Evolutionary conservation across 2,888 invertebrate genomes (phyloP).

Genomic region (Ectemnius continuus): DNA sequence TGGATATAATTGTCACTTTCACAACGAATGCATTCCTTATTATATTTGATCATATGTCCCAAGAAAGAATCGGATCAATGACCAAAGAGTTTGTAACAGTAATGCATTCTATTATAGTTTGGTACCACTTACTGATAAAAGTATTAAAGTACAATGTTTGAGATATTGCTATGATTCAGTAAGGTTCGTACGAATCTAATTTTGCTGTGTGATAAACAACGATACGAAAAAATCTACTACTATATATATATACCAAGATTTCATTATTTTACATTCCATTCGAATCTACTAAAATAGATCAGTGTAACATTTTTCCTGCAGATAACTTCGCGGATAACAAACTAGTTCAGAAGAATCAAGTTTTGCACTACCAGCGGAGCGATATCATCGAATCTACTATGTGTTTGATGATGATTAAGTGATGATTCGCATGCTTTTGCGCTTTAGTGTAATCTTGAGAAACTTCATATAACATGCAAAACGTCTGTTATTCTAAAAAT

Average conservation of each 20-base stretch:
- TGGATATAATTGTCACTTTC: constrained; percentile 47
- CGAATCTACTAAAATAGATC: constrained; percentile 7
- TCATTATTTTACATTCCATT: constrained; percentile 8
- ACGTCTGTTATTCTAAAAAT: constrained; percentile 25
- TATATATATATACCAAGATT: constrained; percentile 6
- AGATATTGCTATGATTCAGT: not conserved
- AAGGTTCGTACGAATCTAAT: constrained; percentile 18
- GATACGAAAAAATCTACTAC: not conserved
- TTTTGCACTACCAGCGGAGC: constrained; percentile 27
- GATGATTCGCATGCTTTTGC: constrained; percentile 3
- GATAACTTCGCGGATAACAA: constrained; percentile 4
- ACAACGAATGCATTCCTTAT: constrained; percentile 33
- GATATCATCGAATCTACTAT: constrained; percentile 15
- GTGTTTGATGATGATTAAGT: constrained; percentile 10
- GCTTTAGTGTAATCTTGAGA: constrained; percentile 17
- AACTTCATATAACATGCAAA: constrained; percentile 8
- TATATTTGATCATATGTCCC: constrained; percentile 21
- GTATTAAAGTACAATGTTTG: constrained; percentile 4
- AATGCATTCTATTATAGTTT: constrained; percentile 5
- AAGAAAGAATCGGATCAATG: constrained; percentile 33
- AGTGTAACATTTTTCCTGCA: not conserved
- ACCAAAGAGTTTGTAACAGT: constrained; percentile 2
- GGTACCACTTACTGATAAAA: not conserved
- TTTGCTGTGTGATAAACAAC: not conserved
- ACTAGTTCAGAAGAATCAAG: constrained; percentile 27